A percentile compares a stretch with the other conserved stretches of the same genome.
Conservation (phyloP, 2,797 vertebrate genomes). For the Xiphorhynchus erythropygius region DNA sequence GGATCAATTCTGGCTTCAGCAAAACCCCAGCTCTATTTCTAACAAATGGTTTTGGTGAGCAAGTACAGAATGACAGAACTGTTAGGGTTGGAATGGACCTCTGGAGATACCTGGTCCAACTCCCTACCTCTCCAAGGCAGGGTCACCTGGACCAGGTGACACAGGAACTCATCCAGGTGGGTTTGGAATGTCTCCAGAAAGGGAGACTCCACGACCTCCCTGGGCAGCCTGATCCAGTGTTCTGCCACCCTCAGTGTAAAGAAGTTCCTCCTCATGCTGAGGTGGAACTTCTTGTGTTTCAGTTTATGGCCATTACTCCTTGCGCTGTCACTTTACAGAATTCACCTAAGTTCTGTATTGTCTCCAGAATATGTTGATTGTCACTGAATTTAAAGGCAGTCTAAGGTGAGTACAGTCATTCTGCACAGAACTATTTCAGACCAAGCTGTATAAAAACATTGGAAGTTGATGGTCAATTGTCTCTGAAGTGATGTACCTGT, state of each 20-base stretch:
- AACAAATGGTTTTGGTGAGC: accelerated
- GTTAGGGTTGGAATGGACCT: background rate
- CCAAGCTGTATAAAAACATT: background rate
- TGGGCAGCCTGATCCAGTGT: background rate
- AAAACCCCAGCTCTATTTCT: too few relatives aligned
- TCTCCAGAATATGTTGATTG: accelerated
- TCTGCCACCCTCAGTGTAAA: background rate
- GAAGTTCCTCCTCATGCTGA: background rate
- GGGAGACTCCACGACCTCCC: background rate
- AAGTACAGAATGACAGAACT: background rate
- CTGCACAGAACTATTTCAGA: background rate
- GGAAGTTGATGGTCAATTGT: background rate
- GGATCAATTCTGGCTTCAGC: too few relatives aligned
- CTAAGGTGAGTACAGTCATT: accelerated
- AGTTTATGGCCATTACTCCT: too few relatives aligned
- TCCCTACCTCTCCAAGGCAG: background rate
- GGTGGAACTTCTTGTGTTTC: background rate
- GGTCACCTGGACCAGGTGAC: background rate
- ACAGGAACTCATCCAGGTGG: background rate
- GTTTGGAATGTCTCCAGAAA: background rate
- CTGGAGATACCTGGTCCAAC: background rate
- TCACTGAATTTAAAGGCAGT: accelerated
- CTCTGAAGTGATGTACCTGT: accelerated
- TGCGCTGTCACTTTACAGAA: background rate
- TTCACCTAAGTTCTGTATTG: accelerated